Percentiles rank a stretch among this genome's conserved stretches.
These are phyloP conservation scores for Pseudocheirus occidentalis DNA, from an alignment of 2,797 vertebrate species.

Conservation along the genomic window DNA sequence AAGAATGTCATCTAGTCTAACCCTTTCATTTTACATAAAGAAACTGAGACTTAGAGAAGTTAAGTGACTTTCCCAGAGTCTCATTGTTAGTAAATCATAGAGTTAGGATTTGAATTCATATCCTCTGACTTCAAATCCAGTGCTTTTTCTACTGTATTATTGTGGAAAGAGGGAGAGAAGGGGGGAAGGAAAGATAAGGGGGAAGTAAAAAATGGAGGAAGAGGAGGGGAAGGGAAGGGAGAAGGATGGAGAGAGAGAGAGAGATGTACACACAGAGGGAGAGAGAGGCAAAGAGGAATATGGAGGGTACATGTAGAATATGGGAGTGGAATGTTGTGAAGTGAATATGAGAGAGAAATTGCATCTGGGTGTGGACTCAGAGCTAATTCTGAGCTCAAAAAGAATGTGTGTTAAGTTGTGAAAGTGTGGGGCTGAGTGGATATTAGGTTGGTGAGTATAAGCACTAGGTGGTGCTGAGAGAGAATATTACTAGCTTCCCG, in stretches of 20 bases:
- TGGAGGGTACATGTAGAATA: background rate
- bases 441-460: background rate
- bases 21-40: background rate
- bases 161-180: background rate
- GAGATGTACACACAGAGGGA: background rate
- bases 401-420: background rate
- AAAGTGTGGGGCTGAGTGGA: background rate
- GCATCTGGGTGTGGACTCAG: background rate
- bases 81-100: background rate
- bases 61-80: background rate
- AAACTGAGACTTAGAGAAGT: background rate
- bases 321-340: background rate
- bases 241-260: background rate
- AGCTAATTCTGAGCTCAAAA: background rate
- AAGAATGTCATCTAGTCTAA: background rate
- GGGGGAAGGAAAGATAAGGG: background rate
- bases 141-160: background rate
- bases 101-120: background rate
- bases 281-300: background rate
- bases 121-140: background rate
- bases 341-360: background rate
- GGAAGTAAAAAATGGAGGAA: background rate
- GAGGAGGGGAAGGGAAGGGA: background rate
- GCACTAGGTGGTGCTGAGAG: background rate
- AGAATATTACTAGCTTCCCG: background rate